phyloP scores from a whole-genome alignment of 2,888 invertebrate genomes.

The Brassicogethes aeneus region DNA sequence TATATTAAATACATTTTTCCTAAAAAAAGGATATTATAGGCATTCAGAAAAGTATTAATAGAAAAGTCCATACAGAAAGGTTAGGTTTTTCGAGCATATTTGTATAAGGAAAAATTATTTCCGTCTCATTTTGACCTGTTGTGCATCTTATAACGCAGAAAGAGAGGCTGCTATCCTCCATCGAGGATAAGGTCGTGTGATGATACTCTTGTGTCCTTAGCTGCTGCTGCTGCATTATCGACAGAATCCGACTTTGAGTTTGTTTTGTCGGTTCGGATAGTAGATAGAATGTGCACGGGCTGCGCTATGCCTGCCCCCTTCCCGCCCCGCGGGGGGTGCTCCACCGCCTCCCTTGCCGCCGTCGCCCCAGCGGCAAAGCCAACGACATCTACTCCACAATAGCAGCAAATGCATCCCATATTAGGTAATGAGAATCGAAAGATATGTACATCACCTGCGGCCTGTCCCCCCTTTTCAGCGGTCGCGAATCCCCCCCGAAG shows the following conservation, averaged over 20 bases:
- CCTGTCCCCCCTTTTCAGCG: slow-evolving; percentile 10
- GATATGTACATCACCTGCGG: slow-evolving; percentile 15
- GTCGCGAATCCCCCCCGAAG: slow-evolving; percentile 3
- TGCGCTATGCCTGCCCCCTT: slow-evolving; percentile 1
- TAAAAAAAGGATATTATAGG: too few relatives aligned
- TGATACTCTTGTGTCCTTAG: too few relatives aligned
- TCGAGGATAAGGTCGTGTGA: too few relatives aligned
- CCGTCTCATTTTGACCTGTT: too few relatives aligned
- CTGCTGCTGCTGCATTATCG: background rate
- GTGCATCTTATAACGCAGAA: too few relatives aligned
- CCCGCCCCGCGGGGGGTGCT: background rate
- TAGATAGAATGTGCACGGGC: background rate
- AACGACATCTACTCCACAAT: slow-evolving; percentile 23
- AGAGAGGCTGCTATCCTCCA: too few relatives aligned
- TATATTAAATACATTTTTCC: too few relatives aligned
- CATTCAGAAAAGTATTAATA: too few relatives aligned
- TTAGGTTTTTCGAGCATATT: too few relatives aligned
- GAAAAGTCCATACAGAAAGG: too few relatives aligned
- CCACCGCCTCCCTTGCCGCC: slow-evolving; percentile 2
- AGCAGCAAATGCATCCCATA: slow-evolving; percentile 25
- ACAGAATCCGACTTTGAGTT: slow-evolving; percentile 1
- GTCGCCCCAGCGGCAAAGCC: slow-evolving; percentile 6
- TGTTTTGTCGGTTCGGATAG: slow-evolving; percentile 4
- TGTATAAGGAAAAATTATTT: too few relatives aligned
- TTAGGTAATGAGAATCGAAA: slow-evolving; percentile 29